Evolutionary conservation across 2,113 vertebrate species (phyloP).

Genomic region (Solenodon paradoxus): DNA sequence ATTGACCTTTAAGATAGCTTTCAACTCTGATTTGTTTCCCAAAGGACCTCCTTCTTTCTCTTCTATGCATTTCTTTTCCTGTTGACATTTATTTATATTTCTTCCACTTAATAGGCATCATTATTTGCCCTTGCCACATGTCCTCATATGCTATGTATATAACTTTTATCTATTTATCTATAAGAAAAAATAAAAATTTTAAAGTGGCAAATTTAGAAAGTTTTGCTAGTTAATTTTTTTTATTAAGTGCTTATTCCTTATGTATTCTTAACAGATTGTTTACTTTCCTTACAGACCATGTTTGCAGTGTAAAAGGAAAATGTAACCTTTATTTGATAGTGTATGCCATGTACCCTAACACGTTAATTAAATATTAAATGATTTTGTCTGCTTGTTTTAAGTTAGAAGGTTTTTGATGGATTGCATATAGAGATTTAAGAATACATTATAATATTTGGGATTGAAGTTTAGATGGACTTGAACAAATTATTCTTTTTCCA

Average conservation of each 20-base stretch:
- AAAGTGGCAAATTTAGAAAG: slow-evolving; percentile 4
- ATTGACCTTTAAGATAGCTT: not conserved
- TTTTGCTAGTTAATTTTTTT: not conserved
- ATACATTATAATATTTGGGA: not conserved
- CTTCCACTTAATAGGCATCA: not conserved
- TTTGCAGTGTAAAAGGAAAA: not conserved
- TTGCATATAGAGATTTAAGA: not conserved
- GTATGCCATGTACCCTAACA: not conserved
- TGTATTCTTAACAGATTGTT: not conserved
- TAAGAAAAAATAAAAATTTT: not conserved
- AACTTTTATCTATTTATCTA: not conserved
- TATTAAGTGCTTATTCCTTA: not conserved
- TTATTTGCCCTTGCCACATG: not conserved
- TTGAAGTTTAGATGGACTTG: slow-evolving; percentile 7
- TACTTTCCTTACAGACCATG: not conserved
- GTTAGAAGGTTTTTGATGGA: not conserved
- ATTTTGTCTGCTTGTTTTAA: not conserved
- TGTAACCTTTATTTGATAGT: not conserved
- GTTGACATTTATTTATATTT: not conserved
- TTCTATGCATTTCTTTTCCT: not conserved
- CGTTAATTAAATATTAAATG: not conserved
- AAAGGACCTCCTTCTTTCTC: not conserved
- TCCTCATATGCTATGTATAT: not conserved
- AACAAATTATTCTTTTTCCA: not conserved
- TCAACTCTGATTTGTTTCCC: not conserved